These are phyloP conservation scores for Eurypyga helias DNA, from an alignment of 2,113 vertebrate species.

Conservation along the genomic window DNA sequence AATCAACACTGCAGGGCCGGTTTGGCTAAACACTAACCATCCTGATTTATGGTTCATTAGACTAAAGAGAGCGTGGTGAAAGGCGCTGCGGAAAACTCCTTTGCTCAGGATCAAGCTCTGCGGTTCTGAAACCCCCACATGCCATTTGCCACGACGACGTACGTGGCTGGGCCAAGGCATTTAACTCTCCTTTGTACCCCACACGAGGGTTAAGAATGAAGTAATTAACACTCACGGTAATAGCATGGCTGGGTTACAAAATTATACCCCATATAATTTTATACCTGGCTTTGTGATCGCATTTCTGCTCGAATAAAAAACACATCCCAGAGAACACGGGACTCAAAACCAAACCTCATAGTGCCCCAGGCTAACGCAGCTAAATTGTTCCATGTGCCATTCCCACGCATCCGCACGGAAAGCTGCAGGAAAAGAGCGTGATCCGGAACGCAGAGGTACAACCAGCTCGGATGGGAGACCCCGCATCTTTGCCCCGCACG, in stretches of 20 bases:
- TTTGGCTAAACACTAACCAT: background rate
- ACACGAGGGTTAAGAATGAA: background rate
- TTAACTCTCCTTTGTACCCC: background rate
- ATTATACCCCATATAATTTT: background rate
- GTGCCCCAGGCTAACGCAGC: background rate
- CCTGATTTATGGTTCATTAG: background rate
- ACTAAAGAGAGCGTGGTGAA: background rate
- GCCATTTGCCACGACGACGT: background rate
- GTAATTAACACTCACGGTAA: background rate
- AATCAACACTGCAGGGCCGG: background rate
- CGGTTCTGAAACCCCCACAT: background rate
- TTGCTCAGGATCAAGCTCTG: background rate
- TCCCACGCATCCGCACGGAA: background rate
- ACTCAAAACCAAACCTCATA: background rate
- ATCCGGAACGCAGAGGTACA: rapidly evolving
- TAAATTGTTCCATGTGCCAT: background rate
- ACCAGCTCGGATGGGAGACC: background rate
- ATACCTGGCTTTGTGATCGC: background rate
- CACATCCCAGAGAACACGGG: background rate
- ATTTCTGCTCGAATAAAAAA: background rate
- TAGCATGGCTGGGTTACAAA: background rate
- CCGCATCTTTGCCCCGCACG: rapidly evolving
- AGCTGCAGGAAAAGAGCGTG: rapidly evolving
- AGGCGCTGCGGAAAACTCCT: background rate
- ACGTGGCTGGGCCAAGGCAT: background rate